Conservation (phyloP, 1,140 invertebrate species). For the Rhagoletis zephyria region DNA sequence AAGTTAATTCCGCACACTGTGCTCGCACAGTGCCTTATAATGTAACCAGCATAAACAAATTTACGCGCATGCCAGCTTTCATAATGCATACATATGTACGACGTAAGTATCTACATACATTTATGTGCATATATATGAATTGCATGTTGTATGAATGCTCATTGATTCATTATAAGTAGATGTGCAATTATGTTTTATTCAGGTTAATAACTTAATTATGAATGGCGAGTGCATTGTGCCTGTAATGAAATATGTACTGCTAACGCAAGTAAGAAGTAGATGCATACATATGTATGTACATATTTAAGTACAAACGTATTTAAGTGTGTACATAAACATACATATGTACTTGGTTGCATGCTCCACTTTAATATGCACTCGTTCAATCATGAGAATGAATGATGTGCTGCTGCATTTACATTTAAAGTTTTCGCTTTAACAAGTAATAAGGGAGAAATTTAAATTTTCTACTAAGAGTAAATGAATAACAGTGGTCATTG, state of each 20-base stretch:
- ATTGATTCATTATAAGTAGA: conserved; percentile 49
- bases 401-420: neutral
- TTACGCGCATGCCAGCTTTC: neutral
- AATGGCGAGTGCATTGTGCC: conserved; percentile 16
- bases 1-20: neutral
- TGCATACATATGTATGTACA: too few species aligned
- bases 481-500: too few species aligned
- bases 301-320: too few species aligned
- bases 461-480: too few species aligned
- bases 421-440: neutral
- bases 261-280: too few species aligned
- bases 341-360: too few species aligned
- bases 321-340: too few species aligned
- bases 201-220: conserved; percentile 51
- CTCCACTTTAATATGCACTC: too few species aligned
- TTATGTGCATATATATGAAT: neutral
- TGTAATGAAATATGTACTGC: neutral
- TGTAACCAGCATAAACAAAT: neutral
- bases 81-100: neutral
- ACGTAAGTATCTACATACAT: neutral
- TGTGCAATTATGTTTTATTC: conserved; percentile 51
- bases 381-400: too few species aligned
- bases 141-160: conserved; percentile 1
- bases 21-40: neutral
- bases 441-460: neutral